A percentile compares a stretch with the other conserved stretches of the same genome.
These are phyloP conservation scores for Pelodiscus sinensis DNA, from an alignment of 2,113 vertebrate genomes.

Conservation along the genomic window DNA sequence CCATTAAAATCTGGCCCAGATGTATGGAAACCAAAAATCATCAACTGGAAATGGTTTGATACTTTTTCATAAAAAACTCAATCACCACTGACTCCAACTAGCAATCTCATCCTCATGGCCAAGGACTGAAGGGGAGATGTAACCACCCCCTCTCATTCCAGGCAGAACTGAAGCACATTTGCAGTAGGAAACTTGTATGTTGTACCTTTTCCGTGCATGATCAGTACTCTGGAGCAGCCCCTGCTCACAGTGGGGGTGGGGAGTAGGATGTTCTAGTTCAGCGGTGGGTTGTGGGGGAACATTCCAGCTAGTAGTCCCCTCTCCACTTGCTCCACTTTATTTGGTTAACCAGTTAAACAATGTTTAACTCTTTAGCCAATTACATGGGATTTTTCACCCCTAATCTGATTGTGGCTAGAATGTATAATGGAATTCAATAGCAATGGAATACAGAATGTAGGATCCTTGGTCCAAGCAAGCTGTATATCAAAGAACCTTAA, in stretches of 20 bases:
- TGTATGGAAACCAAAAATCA: not conserved
- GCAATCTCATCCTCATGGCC: not conserved
- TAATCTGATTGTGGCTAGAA: accelerated
- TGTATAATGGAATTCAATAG: not conserved
- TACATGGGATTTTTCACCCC: too few relatives aligned
- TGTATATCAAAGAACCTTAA: not conserved
- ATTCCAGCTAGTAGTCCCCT: too few relatives aligned
- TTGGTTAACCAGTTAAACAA: too few relatives aligned
- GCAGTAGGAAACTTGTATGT: not conserved
- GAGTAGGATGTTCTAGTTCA: too few relatives aligned
- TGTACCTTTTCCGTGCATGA: not conserved
- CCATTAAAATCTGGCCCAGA: not conserved
- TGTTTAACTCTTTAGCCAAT: too few relatives aligned
- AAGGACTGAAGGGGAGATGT: not conserved
- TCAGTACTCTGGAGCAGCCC: too few relatives aligned
- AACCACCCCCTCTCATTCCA: not conserved
- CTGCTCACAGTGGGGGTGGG: too few relatives aligned
- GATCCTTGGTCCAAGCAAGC: not conserved
- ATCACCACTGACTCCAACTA: not conserved
- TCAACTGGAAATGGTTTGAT: not conserved
- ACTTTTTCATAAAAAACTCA: not conserved
- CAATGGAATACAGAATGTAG: not conserved
- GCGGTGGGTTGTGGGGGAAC: too few relatives aligned
- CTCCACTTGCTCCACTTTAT: too few relatives aligned
- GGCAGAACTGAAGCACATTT: not conserved